Evolutionary conservation across 2,888 invertebrate species (phyloP), one percentile per base, ranked within the genome.

Genomic region (Polyploca ridens): DNA sequence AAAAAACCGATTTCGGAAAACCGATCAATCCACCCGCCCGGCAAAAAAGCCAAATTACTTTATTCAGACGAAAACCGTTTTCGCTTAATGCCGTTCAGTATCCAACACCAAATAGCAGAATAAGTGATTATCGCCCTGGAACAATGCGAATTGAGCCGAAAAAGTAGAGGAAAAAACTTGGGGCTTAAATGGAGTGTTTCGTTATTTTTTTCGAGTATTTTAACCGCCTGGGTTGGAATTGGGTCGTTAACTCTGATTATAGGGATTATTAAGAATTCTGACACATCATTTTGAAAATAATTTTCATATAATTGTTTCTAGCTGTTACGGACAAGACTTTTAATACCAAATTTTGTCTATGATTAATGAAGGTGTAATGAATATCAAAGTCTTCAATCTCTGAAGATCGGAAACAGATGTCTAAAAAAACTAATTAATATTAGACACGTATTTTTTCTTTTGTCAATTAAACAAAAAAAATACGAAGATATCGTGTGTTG

Each of bases 61-160:
- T 54, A 54, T 54, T 54, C 8, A 19, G 46, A 19, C 16, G 10
- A 10, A 54, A 54, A 54, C 7, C 54, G 7, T 16, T 54, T 54
- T 54, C 54, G 54, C 54, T 54, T 19, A 54, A 19, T 19, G 8
- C 54, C 16, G 19, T 19, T 54, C 16, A 19, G 54, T 54, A 54
- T 54, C 54, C 54, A 19, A 19, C 19, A 54, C 54, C 54, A 54
- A 54, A 54, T 54, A 54, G 54, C 54, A 19, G 54, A 19, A 54
- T 54, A 54, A 54, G 54, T 54, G 54, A 54, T 54, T 54, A 54
- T 19, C 54, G 54, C 54, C 54, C 7, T 46, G 54, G 54, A 54
- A 54, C 54, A 19, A 54, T 19, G 54, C 19, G 54, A 54, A 19
- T 54, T 54, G 54, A 54, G 54, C 16, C 19, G 54, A 54, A 19